Base-by-base conservation (phyloP, 1,140 invertebrate species). In the Drosophila baimaii region DNA sequence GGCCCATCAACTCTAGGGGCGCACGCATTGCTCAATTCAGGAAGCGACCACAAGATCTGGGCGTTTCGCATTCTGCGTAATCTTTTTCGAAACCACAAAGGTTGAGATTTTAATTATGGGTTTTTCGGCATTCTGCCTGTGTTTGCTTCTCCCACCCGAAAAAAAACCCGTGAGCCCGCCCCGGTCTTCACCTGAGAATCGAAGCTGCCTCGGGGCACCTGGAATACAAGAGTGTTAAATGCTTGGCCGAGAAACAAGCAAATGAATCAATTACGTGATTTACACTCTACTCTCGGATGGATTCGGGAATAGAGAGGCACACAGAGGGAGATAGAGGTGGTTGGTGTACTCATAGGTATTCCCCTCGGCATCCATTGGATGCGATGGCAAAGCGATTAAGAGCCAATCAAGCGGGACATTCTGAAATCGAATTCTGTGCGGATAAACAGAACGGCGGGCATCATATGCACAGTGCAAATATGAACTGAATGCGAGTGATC, bases 201-300 rank as follows among this genome's bases (percentile, higher is more conserved):
- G 62, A 46, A 52, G 29, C 19, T 37, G 33, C 52, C 57, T 27
- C 2, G 17, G 35, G 68, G 73, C 73, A 49, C 13, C 27, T 15
- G 23, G 10, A 17, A 27, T 25, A 64, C 61, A 63, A 49, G 52
- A 64, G 77, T 63, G 73, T 74, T 71, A 55, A 85, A 69, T 52
- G 47, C 31, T 31, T 25, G 31, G 15, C 25, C 35, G 17, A 41
- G 25, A 46, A 47, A 43, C 33, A 41, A 25, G 44, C 62, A 81
- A 79, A 85, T 82, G 83, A 66, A 88, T 88, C 82, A 85, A 85
- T 88, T 88, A 82, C 46, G 31, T 71, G 64, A 82, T 81, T 85
- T 75, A 31, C 31, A 31, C 31, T 54, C 33, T 51, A 52, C 17
- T 23, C 59, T 64, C 25, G 23, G 15, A n/a, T 61, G 19, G 68